Evolutionary conservation across 2,113 vertebrate genomes (phyloP).

Genomic region (Onychorhynchus coronatus): DNA sequence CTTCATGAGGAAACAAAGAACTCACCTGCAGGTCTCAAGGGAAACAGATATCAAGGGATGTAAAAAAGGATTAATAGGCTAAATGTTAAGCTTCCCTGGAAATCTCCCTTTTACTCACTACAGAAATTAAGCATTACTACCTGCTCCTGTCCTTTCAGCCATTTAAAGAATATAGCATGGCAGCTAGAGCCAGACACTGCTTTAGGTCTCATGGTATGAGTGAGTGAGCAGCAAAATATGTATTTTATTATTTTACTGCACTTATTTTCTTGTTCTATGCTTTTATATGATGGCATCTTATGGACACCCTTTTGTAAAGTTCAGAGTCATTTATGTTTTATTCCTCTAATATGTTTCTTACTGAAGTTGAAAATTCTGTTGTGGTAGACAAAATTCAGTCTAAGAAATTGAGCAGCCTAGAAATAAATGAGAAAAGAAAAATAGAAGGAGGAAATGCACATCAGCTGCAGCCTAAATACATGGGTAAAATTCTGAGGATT

Average conservation of each 20-base stretch:
- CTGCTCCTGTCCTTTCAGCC: background rate
- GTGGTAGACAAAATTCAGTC: background rate
- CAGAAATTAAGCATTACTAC: background rate
- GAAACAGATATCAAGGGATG: background rate
- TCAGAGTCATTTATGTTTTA: background rate
- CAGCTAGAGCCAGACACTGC: background rate
- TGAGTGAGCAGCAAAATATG: background rate
- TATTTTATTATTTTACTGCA: conserved; percentile 28
- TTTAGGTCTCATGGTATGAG: background rate
- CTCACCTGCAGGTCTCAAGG: background rate
- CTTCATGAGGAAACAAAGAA: background rate
- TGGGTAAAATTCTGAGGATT: background rate
- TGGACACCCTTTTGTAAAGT: background rate
- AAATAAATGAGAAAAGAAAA: conserved; percentile 2
- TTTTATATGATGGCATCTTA: background rate
- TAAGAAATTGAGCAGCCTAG: background rate
- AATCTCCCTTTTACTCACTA: background rate
- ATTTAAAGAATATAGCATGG: background rate
- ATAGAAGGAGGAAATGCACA: background rate
- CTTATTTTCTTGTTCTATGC: background rate
- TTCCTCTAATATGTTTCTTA: conserved; percentile 9
- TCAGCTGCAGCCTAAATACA: background rate
- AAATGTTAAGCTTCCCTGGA: background rate
- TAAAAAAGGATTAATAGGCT: background rate
- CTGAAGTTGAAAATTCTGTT: conserved; percentile 27